Conservation (phyloP, 2,113 vertebrate species). For the Neogobius melanostomus region DNA sequence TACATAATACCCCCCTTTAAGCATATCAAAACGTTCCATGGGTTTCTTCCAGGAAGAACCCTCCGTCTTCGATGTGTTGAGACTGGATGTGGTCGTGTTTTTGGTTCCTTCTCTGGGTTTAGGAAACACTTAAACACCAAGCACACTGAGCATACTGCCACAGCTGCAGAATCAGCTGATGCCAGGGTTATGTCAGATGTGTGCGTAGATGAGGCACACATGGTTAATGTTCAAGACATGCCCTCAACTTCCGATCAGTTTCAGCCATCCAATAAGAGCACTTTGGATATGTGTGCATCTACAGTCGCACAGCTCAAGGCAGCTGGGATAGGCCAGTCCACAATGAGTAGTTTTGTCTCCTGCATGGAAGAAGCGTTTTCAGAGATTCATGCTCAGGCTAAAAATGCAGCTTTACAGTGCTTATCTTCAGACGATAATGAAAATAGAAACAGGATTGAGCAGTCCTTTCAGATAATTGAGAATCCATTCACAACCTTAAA, state of each 20-base stretch:
- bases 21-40: conserved; percentile 36
- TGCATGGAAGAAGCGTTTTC: background rate
- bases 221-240: background rate
- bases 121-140: background rate
- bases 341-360: background rate
- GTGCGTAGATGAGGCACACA: background rate
- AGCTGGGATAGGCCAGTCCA: background rate
- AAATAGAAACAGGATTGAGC: background rate
- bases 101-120: conserved; percentile 4
- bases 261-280: background rate
- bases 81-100: conserved; percentile 4
- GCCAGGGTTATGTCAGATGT: background rate
- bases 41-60: conserved; percentile 31
- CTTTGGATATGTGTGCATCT: conserved; percentile 3
- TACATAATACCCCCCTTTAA: no score
- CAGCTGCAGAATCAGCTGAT: background rate
- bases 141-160: background rate
- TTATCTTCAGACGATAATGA: background rate
- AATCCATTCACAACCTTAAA: conserved; percentile 14
- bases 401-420: background rate
- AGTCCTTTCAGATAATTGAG: background rate
- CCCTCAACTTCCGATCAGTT: background rate
- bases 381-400: background rate
- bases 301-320: background rate
- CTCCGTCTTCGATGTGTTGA: conserved; percentile 22